phyloP scores from a whole-genome alignment of 2,113 vertebrate genomes.

The Thalassoma bifasciatum region DNA sequence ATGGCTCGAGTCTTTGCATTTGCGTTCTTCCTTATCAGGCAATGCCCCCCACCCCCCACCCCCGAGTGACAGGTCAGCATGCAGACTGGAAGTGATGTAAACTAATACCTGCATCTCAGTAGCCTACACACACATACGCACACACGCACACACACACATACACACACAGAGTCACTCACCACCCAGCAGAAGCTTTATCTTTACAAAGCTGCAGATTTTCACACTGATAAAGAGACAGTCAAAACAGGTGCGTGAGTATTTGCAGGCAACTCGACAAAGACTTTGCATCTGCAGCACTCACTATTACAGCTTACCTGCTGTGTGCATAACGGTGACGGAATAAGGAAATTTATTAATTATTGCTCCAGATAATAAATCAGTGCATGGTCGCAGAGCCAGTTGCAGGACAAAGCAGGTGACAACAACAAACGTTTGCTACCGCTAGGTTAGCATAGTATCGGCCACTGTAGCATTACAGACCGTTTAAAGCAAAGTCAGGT shows the following conservation, averaged over 20 bases:
- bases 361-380: neutral
- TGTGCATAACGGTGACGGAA: conserved; percentile 16
- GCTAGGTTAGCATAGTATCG: neutral
- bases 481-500: conserved; percentile 9
- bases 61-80: conserved; percentile 52
- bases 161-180: neutral
- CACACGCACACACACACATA: conserved; percentile 7
- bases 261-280: conserved; percentile 27
- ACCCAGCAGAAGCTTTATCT: conserved; percentile 28
- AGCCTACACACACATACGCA: conserved; percentile 17
- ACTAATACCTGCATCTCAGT: conserved; percentile 56
- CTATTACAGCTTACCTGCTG: conserved; percentile 9
- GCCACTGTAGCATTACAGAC: neutral
- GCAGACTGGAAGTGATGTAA: conserved; percentile 63
- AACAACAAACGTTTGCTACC: neutral
- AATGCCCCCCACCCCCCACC: conserved; percentile 52
- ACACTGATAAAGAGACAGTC: conserved; percentile 18
- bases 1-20: conserved; percentile 54
- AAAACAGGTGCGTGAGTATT: conserved; percentile 55
- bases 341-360: conserved; percentile 24
- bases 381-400: conserved; percentile 2
- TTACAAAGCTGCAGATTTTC: conserved; percentile 34
- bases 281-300: conserved; percentile 37
- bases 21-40: conserved; percentile 70
- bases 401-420: conserved; percentile 61